Conservation (phyloP, 1,140 invertebrate species). For the Glomeris maerens region DNA sequence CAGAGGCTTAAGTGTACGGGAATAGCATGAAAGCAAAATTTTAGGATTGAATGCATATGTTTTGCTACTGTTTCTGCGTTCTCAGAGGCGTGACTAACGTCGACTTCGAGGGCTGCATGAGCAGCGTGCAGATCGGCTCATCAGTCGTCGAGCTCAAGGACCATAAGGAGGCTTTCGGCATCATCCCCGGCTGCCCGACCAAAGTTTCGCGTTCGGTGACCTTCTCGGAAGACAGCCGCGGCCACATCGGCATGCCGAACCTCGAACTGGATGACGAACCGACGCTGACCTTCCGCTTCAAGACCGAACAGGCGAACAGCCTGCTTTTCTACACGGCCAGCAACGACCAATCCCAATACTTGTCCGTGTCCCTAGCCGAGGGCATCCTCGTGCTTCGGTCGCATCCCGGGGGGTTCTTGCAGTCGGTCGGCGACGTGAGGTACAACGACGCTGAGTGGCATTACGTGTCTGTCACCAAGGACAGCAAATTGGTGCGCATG, state of each 20-base stretch:
- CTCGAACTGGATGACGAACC: slow-evolving; percentile 22
- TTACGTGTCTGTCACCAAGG: slow-evolving; percentile 63
- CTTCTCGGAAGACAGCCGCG: slow-evolving; percentile 26
- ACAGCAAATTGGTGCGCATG: slow-evolving; percentile 42
- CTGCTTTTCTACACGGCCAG: slow-evolving; percentile 59
- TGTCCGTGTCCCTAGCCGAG: slow-evolving; percentile 50
- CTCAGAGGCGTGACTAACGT: slow-evolving; percentile 31
- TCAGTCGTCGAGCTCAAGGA: slow-evolving; percentile 61
- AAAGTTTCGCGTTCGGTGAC: slow-evolving; percentile 42
- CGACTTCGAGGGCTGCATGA: slow-evolving; percentile 88
- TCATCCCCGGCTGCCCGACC: slow-evolving; percentile 67
- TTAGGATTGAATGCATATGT: no score
- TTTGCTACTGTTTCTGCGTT: slow-evolving; percentile 15
- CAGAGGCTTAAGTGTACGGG: no score
- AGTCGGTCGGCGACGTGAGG: slow-evolving; percentile 37
- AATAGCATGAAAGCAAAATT: no score
- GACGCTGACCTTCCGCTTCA: slow-evolving; percentile 77
- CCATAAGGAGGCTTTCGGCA: slow-evolving; percentile 59
- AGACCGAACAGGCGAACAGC: slow-evolving; percentile 57
- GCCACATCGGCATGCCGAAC: slow-evolving; percentile 24
- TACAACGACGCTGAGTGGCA: slow-evolving; percentile 89
- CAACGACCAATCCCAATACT: slow-evolving; percentile 42
- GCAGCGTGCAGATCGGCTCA: slow-evolving; percentile 58
- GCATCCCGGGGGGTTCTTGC: slow-evolving; percentile 34
- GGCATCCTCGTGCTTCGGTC: slow-evolving; percentile 51